phyloP scores from a whole-genome alignment of 2,888 invertebrate genomes.

The Eulithis prunata region DNA sequence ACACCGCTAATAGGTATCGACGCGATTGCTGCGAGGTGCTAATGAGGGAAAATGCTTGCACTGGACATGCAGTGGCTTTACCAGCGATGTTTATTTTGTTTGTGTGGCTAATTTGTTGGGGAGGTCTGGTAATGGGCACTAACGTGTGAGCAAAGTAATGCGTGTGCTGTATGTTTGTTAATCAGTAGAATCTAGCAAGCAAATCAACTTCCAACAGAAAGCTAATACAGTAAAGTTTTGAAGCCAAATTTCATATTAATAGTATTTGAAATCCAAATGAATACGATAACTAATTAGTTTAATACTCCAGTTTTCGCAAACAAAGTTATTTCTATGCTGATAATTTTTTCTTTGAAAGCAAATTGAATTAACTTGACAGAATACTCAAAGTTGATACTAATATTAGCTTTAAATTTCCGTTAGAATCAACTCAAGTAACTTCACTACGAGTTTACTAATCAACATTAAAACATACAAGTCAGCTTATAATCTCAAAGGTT shows the following conservation, averaged over 20 bases:
- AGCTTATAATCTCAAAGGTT: conserved; percentile 12
- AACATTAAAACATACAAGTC: conserved; percentile 20
- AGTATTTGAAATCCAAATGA: too few species aligned
- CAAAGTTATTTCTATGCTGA: not conserved
- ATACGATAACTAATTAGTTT: not conserved
- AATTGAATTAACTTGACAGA: not conserved
- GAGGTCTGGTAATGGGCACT: conserved; percentile 16
- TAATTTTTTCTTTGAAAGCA: conserved; percentile 1
- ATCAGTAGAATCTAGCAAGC: not conserved
- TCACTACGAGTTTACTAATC: conserved; percentile 19
- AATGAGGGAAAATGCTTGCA: conserved; percentile 37
- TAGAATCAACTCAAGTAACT: conserved; percentile 7
- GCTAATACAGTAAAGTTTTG: too few species aligned
- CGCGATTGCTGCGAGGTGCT: conserved; percentile 28
- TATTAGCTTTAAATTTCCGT: conserved; percentile 9
- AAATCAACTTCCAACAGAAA: not conserved
- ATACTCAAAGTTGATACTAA: conserved; percentile 1
- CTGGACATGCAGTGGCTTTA: conserved; percentile 20
- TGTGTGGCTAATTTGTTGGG: conserved; percentile 22
- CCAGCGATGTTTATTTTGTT: conserved; percentile 22
- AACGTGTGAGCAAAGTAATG: conserved; percentile 9
- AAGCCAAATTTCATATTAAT: too few species aligned
- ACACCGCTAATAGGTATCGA: conserved; percentile 31
- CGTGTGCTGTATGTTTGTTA: not conserved
- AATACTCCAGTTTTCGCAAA: not conserved